phyloP scores from a whole-genome alignment of 2,888 invertebrate species.

The Mythimna vitellina region DNA sequence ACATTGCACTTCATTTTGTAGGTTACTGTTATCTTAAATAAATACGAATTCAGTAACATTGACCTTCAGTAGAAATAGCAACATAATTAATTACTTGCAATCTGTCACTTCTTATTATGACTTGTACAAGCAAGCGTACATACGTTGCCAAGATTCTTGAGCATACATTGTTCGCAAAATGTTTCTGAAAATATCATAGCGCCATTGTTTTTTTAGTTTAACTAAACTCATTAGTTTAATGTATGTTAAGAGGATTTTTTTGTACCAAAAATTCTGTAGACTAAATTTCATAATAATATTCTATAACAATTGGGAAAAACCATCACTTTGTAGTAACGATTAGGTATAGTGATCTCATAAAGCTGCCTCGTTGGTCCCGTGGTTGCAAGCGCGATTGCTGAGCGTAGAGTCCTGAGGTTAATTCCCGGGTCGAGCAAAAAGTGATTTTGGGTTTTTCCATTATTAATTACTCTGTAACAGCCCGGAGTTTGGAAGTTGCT shows the following conservation, averaged over 20 bases:
- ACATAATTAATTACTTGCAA: not conserved
- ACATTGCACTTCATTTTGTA: not conserved
- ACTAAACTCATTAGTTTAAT: not conserved
- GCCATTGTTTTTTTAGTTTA: not conserved
- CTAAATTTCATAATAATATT: not conserved
- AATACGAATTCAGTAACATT: not conserved
- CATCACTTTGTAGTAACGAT: too few species aligned
- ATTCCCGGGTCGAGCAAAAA: too few species aligned
- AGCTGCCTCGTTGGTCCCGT: too few species aligned
- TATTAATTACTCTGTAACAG: too few species aligned
- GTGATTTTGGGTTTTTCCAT: too few species aligned
- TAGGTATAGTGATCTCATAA: too few species aligned
- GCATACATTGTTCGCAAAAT: constrained; percentile 17
- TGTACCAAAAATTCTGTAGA: not conserved
- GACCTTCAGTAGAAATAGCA: constrained; percentile 9
- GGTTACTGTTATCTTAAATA: not conserved
- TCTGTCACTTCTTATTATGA: constrained; percentile 24
- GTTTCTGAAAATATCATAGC: not conserved
- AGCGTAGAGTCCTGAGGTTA: too few species aligned
- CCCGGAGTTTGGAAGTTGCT: too few species aligned
- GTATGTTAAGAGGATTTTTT: not conserved
- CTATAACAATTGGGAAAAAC: not conserved
- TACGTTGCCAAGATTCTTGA: constrained; percentile 24
- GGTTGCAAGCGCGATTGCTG: too few species aligned
- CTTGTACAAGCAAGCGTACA: not conserved